A percentile compares a stretch with the other conserved stretches of the same genome.
These are phyloP conservation scores for Trissolcus brochymenae DNA, from an alignment of 2,888 invertebrate genomes.

Conservation along the genomic window DNA sequence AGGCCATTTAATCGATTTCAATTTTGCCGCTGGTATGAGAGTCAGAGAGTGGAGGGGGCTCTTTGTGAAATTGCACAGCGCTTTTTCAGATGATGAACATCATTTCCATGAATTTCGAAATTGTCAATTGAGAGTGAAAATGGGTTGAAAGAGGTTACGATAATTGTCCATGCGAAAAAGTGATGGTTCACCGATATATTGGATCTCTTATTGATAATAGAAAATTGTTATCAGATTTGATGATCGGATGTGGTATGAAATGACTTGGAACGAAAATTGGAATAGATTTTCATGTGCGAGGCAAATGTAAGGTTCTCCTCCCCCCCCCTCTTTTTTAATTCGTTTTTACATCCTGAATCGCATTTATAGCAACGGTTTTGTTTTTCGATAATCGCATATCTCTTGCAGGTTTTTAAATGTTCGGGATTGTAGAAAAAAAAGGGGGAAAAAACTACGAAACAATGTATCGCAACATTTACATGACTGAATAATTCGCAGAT, in stretches of 20 bases:
- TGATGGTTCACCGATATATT: no score
- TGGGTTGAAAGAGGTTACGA: background rate
- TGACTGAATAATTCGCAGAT: constrained; percentile 27
- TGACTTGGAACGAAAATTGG: no score
- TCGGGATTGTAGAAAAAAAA: background rate
- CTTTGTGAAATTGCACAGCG: constrained; percentile 20
- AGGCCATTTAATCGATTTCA: constrained; percentile 36
- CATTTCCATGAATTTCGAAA: constrained; percentile 9
- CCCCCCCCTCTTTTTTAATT: no score
- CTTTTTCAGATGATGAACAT: constrained; percentile 6
- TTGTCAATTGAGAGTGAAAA: constrained; percentile 5
- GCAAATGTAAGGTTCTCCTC: no score
- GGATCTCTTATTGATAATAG: no score
- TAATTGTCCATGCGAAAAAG: no score
- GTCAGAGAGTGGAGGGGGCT: background rate
- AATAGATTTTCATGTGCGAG: no score
- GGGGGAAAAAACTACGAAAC: background rate
- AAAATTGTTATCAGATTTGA: no score
- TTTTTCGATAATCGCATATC: constrained; percentile 7
- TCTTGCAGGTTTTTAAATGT: background rate
- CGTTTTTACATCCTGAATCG: no score
- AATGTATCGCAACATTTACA: constrained; percentile 9
- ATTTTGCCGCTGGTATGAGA: background rate
- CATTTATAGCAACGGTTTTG: no score
- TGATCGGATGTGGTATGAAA: no score